Evolutionary conservation across 2,113 vertebrate genomes (phyloP).

Genomic region (Oxyruncus cristatus): DNA sequence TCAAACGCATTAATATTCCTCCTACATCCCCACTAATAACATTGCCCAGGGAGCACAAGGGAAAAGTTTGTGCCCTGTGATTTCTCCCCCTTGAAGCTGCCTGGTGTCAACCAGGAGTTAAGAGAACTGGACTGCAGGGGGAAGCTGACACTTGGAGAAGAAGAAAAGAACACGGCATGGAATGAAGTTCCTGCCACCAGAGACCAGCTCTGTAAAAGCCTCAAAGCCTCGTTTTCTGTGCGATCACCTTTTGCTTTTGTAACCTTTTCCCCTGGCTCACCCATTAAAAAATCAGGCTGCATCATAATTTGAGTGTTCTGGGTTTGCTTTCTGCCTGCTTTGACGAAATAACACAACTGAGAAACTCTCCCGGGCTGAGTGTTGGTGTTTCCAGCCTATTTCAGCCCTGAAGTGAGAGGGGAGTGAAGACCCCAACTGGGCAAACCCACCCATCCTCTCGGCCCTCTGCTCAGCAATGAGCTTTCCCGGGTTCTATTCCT

Average conservation of each 20-base stretch:
- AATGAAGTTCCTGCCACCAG: not conserved
- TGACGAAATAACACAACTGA: not conserved
- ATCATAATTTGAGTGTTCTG: not conserved
- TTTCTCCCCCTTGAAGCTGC: not conserved
- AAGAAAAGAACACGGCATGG: not conserved
- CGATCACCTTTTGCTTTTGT: not conserved
- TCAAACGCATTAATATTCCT: not conserved
- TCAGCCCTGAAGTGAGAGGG: fast-evolving
- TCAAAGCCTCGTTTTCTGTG: not conserved
- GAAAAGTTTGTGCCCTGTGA: not conserved
- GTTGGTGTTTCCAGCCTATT: not conserved
- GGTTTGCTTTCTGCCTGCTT: not conserved
- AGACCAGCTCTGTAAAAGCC: not conserved
- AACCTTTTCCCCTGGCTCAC: not conserved
- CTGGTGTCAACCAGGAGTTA: not conserved
- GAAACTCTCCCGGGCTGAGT: not conserved
- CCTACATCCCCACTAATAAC: not conserved
- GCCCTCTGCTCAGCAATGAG: not conserved
- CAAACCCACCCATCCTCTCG: no score
- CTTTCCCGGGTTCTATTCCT: fast-evolving
- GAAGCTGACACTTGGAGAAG: not conserved
- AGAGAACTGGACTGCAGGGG: not conserved
- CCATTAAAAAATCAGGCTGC: not conserved
- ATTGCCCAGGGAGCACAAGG: not conserved
- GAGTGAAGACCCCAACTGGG: fast-evolving